Percentiles rank a stretch among this genome's conserved stretches.
Evolutionary conservation across 2,113 vertebrate species (phyloP).

Genomic region (Myotis davidii): DNA sequence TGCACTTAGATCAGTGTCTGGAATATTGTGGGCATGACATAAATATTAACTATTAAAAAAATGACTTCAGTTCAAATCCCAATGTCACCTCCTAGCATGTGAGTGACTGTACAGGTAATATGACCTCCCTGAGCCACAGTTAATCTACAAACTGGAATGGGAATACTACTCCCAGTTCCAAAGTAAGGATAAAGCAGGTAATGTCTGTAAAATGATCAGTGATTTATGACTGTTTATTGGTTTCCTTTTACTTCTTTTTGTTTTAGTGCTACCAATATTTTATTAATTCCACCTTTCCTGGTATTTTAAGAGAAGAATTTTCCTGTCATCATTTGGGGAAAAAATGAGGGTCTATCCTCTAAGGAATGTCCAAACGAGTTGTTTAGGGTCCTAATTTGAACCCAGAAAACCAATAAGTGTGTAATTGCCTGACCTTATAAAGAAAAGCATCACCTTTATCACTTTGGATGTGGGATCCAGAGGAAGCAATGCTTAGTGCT

Average conservation of each 20-base stretch:
- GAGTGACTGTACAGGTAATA: no score
- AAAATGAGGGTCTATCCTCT: background rate
- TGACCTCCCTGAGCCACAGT: background rate
- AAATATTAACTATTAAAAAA: no score
- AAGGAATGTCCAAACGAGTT: background rate
- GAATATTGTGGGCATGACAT: no score
- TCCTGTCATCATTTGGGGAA: background rate
- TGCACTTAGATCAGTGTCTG: no score
- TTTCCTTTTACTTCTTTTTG: background rate
- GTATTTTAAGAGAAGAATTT: background rate
- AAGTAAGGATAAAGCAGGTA: accelerated
- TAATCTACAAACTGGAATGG: background rate
- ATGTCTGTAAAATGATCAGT: background rate
- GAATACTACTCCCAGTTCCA: accelerated
- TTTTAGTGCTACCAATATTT: background rate
- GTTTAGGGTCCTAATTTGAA: background rate
- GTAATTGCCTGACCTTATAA: background rate
- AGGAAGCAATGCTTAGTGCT: background rate
- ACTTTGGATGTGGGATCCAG: background rate
- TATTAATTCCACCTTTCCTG: background rate
- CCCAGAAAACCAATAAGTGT: background rate
- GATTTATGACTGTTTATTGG: background rate
- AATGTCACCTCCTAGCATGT: background rate
- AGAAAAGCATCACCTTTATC: background rate
- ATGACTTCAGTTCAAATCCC: background rate